A percentile compares a stretch with the other conserved stretches of the same genome.
Conservation (phyloP, 2,797 vertebrate species). For the Scomberomorus guttatus region DNA sequence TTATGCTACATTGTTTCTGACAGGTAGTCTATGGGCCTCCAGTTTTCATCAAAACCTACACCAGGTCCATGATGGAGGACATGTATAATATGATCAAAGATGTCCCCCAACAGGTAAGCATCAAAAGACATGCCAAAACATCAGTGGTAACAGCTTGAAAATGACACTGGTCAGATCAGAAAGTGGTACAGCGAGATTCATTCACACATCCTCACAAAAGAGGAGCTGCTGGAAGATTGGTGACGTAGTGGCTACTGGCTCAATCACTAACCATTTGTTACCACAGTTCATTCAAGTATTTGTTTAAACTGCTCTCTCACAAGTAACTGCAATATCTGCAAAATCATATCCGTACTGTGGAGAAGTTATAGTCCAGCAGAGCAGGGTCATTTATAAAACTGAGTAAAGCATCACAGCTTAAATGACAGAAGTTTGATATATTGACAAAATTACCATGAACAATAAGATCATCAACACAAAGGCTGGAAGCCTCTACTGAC, state of each 20-base stretch:
- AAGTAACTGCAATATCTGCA: too few relatives aligned
- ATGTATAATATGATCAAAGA: constrained; percentile 85
- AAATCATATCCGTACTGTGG: too few relatives aligned
- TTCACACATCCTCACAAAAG: too few relatives aligned
- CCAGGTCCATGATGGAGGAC: constrained; percentile 83
- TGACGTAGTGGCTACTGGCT: too few relatives aligned
- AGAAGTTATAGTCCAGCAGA: too few relatives aligned
- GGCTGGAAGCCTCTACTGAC: too few relatives aligned
- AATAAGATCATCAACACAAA: too few relatives aligned
- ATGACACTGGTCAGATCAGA: background rate
- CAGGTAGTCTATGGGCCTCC: constrained; percentile 76
- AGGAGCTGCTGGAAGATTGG: too few relatives aligned
- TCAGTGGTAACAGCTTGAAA: background rate
- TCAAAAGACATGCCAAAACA: background rate
- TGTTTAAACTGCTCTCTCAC: background rate
- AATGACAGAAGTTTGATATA: too few relatives aligned
- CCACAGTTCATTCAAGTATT: background rate
- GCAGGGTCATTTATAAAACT: too few relatives aligned
- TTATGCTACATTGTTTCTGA: background rate
- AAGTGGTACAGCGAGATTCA: background rate
- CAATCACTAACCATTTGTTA: background rate
- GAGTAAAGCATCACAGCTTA: background rate
- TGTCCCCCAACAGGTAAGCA: constrained; percentile 83
- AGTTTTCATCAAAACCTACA: constrained; percentile 77
- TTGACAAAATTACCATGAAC: background rate